These are phyloP conservation scores for Gadus chalcogrammus DNA, from an alignment of 2,113 vertebrate genomes.

Conservation along the genomic window DNA sequence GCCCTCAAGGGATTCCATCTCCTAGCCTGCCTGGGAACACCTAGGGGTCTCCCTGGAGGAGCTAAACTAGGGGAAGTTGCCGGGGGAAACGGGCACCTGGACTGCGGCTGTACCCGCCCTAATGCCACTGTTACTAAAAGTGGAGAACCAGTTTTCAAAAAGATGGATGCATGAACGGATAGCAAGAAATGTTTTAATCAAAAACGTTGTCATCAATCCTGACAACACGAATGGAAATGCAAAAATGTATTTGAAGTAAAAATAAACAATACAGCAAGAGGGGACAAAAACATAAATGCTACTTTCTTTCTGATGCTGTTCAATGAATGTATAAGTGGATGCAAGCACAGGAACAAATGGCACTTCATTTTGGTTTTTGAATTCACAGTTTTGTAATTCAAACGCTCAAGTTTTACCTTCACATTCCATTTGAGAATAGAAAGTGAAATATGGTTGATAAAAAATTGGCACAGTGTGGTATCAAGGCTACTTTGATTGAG, in stretches of 20 bases:
- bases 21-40: no score
- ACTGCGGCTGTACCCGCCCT: no score
- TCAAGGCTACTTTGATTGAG: slow-evolving; percentile 70
- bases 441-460: slow-evolving; percentile 51
- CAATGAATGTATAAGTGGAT: slow-evolving; percentile 42
- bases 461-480: slow-evolving; percentile 71
- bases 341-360: slow-evolving; percentile 56
- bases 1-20: no score
- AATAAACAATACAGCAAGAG: neutral
- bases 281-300: slow-evolving; percentile 35
- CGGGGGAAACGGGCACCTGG: no score
- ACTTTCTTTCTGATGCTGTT: slow-evolving; percentile 47
- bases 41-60: no score
- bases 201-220: no score
- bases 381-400: slow-evolving; percentile 61
- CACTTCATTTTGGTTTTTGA: slow-evolving; percentile 57
- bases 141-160: no score
- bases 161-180: no score
- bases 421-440: slow-evolving; percentile 60
- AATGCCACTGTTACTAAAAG: no score
- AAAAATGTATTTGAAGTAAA: neutral
- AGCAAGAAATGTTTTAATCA: no score
- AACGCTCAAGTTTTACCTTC: slow-evolving; percentile 48
- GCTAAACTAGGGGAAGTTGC: no score
- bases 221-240: neutral